Evolutionary conservation across 1,140 invertebrate species (phyloP), one percentile per base, ranked within the genome.

Genomic region (Lepidurus arcticus): DNA sequence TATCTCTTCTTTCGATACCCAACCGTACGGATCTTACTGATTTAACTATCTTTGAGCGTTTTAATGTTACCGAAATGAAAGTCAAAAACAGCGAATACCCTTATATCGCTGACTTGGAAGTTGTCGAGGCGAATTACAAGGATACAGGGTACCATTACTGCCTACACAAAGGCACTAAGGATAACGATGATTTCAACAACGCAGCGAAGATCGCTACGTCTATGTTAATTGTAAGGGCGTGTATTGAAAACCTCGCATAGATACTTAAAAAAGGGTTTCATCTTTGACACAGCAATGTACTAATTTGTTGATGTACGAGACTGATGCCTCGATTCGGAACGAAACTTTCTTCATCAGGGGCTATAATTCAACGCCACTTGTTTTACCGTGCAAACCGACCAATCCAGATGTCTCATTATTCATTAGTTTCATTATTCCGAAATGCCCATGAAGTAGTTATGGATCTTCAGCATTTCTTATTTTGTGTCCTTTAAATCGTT

Each of bases 301-400:
- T 44, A 16, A 47, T 13, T 21, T 45, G 11, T 24, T 45, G 11
- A 16, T 42, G 13, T 26, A 44, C 43, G 24, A 44, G 7, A 5
- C 24, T 11, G 42, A 24, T 42, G 10, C 10, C 24, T 76, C 34
- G 34, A 34, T 4, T 34, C 34, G 3, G 34, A 4, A 3, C 34
- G 34, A 34, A 0, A 0, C 44, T 7, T 11, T 47, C 47, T 10
- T 42, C n/a, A 26, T 78, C 9, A 9, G 21, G 24, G 74, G 43
- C 16, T 34, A 44, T 13, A 21, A 75, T 16, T 74, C 73, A 16
- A 34, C 24, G 11, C 73, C 34, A 8, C n/a, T 45, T 24, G 73
- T 74, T 44, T 45, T 78, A 47, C 78, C 78, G 3, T 78, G 78
- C 21, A 74, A 44, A 34, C 78, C 78, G 13, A 78, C 78, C 13